phyloP scores from a whole-genome alignment of 1,140 invertebrate genomes.

The Drosophila ambigua region DNA sequence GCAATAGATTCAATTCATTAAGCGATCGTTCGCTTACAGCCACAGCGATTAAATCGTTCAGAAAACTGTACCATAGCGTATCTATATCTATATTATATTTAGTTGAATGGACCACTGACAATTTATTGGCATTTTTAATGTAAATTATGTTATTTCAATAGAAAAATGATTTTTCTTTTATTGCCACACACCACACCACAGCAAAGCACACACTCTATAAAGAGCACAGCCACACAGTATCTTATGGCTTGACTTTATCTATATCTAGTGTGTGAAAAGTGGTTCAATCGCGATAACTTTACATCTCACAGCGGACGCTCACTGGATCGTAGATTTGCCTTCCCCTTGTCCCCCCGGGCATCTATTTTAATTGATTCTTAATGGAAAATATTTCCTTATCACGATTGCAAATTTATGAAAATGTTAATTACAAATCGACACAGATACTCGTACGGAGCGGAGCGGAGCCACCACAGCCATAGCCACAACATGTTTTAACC shows the following conservation, averaged over 20 bases:
- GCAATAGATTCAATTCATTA: conserved; percentile 72
- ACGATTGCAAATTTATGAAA: conserved; percentile 77
- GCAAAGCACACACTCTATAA: conserved; percentile 18
- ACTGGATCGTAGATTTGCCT: conserved; percentile 6
- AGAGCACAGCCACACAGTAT: conserved; percentile 8
- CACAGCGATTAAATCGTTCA: conserved; percentile 68
- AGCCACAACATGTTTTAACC: too few species aligned
- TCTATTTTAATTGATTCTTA: conserved; percentile 83
- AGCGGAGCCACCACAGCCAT: conserved; percentile 14
- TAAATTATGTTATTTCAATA: conserved; percentile 79
- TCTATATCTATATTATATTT: conserved; percentile 30
- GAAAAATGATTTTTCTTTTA: conserved; percentile 70
- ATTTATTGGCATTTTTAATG: conserved; percentile 73
- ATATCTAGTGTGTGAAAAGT: conserved; percentile 69
- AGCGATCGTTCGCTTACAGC: conserved; percentile 46
- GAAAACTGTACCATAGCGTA: conserved; percentile 48
- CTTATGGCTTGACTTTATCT: conserved; percentile 57
- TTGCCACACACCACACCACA: conserved; percentile 43
- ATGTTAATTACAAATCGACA: conserved; percentile 76
- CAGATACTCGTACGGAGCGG: conserved; percentile 17
- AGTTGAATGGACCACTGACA: conserved; percentile 54
- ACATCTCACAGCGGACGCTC: conserved; percentile 1
- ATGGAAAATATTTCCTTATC: conserved; percentile 80
- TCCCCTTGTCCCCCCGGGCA: background rate
- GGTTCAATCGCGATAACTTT: conserved; percentile 77